These are phyloP conservation scores for Drosophila orosa DNA, from an alignment of 1,140 invertebrate species.

Conservation along the genomic window DNA sequence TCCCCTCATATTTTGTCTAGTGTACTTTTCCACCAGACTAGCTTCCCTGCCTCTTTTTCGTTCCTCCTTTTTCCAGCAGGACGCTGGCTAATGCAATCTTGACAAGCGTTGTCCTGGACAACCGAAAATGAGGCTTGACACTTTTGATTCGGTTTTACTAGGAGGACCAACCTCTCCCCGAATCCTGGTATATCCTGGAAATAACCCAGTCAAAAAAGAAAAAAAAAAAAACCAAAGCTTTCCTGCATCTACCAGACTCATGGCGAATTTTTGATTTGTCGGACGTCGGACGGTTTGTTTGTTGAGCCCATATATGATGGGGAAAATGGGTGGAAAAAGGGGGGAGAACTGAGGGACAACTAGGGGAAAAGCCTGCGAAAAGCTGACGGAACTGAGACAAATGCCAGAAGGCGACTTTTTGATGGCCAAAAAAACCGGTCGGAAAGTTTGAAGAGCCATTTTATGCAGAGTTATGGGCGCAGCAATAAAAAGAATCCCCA, in stretches of 20 bases:
- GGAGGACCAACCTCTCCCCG: background rate
- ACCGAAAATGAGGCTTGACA: constrained; percentile 78
- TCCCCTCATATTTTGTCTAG: background rate
- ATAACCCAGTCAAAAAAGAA: background rate
- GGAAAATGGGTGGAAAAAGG: constrained; percentile 1
- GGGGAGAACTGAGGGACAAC: background rate
- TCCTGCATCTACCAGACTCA: constrained; percentile 7
- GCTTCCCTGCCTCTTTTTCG: background rate
- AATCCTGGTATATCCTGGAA: background rate
- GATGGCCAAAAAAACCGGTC: constrained; percentile 33
- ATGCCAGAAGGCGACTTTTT: constrained; percentile 56
- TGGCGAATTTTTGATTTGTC: constrained; percentile 70
- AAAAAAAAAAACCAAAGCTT: constrained; percentile 8
- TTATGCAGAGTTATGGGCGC: background rate
- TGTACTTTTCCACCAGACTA: constrained; percentile 3
- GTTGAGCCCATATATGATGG: constrained; percentile 39
- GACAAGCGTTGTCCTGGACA: constrained; percentile 60
- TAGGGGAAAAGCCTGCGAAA: constrained; percentile 4
- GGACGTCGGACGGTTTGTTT: constrained; percentile 43
- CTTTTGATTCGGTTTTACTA: constrained; percentile 74
- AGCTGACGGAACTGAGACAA: constrained; percentile 36
- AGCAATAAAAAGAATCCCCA: constrained; percentile 11
- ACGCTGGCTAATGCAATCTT: constrained; percentile 73
- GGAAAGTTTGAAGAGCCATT: background rate
- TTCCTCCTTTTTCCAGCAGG: constrained; percentile 9